Evolutionary conservation across 1,140 invertebrate species (phyloP).

Genomic region (Calosoma granatense): DNA sequence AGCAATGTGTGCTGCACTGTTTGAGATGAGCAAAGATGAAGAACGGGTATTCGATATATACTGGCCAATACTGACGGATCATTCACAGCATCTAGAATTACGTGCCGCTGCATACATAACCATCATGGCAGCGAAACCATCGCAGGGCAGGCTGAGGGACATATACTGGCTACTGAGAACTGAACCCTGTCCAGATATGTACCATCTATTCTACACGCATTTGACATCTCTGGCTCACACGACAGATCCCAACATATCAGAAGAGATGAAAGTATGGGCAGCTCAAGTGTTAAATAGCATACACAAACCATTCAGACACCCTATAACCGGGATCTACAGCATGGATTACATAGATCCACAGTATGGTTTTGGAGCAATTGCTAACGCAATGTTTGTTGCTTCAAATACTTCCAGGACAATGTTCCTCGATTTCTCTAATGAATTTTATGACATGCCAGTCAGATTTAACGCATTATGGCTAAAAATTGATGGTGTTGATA

Average conservation of each 20-base stretch:
- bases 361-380: background rate
- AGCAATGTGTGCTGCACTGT: slow-evolving; percentile 28
- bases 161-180: slow-evolving; percentile 35
- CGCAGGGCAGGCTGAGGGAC: slow-evolving; percentile 28
- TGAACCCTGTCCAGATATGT: slow-evolving; percentile 33
- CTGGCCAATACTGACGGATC: slow-evolving; percentile 35
- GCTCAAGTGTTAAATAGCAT: background rate
- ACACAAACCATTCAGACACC: background rate
- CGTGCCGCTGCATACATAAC: slow-evolving; percentile 32
- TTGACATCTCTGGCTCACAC: slow-evolving; percentile 31
- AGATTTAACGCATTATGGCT: background rate
- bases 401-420: background rate
- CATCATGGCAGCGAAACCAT: slow-evolving; percentile 30
- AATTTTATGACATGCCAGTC: background rate
- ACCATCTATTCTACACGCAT: slow-evolving; percentile 35
- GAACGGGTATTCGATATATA: slow-evolving; percentile 28
- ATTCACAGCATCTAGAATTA: slow-evolving; percentile 25
- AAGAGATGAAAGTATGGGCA: background rate
- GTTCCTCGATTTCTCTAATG: background rate
- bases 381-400: background rate
- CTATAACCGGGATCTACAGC: background rate
- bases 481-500: background rate
- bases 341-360: background rate
- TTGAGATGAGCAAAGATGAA: slow-evolving; percentile 20
- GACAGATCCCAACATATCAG: slow-evolving; percentile 22